Evolutionary conservation across 2,113 vertebrate species (phyloP).

Genomic region (Xenopus borealis): DNA sequence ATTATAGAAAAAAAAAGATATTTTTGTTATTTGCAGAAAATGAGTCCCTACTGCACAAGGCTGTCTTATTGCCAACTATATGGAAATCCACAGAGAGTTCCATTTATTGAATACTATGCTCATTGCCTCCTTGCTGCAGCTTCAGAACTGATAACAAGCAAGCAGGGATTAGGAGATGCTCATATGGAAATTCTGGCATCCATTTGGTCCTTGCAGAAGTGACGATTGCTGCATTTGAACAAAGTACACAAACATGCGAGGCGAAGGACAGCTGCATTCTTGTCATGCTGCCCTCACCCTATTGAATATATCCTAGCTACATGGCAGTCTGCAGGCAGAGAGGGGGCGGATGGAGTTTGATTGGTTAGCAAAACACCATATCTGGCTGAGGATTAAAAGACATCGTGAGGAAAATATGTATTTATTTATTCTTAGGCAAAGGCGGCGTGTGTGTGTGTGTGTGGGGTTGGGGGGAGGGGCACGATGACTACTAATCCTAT

Average conservation of each 20-base stretch:
- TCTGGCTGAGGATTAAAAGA: constrained; percentile 37
- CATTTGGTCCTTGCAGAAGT: background rate
- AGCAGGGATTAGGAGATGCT: background rate
- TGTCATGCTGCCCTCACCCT: constrained; percentile 28
- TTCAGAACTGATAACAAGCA: too few relatives aligned
- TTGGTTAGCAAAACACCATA: constrained; percentile 33
- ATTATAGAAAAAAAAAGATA: too few relatives aligned
- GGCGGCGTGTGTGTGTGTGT: constrained; percentile 5
- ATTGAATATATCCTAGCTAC: constrained; percentile 35
- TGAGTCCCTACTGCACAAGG: background rate
- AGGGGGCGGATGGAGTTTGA: constrained; percentile 12
- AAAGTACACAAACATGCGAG: background rate
- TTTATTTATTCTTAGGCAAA: constrained; percentile 28
- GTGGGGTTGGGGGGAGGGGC: constrained; percentile 10
- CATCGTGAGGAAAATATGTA: constrained; percentile 39
- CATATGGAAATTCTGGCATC: background rate
- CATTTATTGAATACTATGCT: background rate
- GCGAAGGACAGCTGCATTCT: constrained; percentile 11
- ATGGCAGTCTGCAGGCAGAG: constrained; percentile 10
- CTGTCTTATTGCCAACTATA: too few relatives aligned
- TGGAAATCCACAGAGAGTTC: background rate
- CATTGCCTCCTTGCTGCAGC: background rate
- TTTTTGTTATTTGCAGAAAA: background rate
- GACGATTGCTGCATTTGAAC: background rate
- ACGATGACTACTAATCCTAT: constrained; percentile 34